Percentiles rank a stretch among this genome's conserved stretches.
Evolutionary conservation across 2,113 vertebrate genomes (phyloP).

Genomic region (Clinocottus analis): DNA sequence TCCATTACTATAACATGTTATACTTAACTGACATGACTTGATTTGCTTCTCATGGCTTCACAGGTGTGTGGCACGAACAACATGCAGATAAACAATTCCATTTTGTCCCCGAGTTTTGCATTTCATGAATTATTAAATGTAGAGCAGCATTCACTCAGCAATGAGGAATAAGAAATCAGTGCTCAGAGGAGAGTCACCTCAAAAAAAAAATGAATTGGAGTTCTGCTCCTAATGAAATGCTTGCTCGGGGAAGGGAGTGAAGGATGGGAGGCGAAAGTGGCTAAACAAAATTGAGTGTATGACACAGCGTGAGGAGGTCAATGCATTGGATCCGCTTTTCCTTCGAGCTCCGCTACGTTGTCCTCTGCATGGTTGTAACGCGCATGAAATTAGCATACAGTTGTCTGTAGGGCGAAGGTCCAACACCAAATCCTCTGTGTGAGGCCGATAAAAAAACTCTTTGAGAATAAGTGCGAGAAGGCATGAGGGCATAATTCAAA

Average conservation of each 20-base stretch:
- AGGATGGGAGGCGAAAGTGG: constrained; percentile 24
- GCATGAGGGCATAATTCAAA: constrained; percentile 1
- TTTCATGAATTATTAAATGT: constrained; percentile 60
- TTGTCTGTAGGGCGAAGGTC: constrained; percentile 25
- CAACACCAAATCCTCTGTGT: constrained; percentile 27
- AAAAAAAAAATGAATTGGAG: constrained; percentile 33
- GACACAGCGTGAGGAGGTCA: constrained; percentile 21
- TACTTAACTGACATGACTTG: not conserved
- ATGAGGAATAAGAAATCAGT: constrained; percentile 44
- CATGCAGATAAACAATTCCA: constrained; percentile 22
- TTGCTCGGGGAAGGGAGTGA: constrained; percentile 39
- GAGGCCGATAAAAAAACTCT: constrained; percentile 26
- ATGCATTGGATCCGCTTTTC: constrained; percentile 38
- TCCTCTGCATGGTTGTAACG: constrained; percentile 25
- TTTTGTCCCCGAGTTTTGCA: constrained; percentile 28
- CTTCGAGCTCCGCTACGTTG: not conserved
- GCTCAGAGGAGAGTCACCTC: constrained; percentile 18
- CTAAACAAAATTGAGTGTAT: constrained; percentile 45
- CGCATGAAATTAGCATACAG: constrained; percentile 44
- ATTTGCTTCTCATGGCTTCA: not conserved
- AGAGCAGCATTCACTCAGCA: constrained; percentile 55
- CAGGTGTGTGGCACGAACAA: not conserved
- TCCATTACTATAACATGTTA: not conserved
- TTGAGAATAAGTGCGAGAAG: not conserved
- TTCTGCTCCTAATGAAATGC: constrained; percentile 50